Evolutionary conservation across 1,140 invertebrate species (phyloP).

Genomic region (Spodoptera litura): DNA sequence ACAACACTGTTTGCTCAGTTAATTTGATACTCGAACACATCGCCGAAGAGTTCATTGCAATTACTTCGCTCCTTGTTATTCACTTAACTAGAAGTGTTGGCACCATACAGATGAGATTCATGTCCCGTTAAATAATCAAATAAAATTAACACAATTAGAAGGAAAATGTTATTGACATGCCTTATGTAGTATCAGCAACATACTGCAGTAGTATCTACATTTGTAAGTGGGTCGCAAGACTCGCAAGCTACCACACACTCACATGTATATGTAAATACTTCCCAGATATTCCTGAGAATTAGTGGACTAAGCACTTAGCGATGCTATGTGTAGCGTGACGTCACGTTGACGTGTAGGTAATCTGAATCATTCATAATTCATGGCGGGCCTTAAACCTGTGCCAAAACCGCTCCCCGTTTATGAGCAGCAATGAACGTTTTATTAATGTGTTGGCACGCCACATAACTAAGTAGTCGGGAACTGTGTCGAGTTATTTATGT

Average conservation of each 20-base stretch:
- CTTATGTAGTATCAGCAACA: too few species aligned
- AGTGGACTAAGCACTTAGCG: constrained; percentile 25
- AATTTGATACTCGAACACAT: not conserved
- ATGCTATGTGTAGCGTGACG: constrained; percentile 29
- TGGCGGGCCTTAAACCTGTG: constrained; percentile 24
- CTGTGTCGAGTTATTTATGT: constrained; percentile 39
- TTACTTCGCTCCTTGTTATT: too few species aligned
- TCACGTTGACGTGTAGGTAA: constrained; percentile 32
- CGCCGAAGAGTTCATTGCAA: too few species aligned
- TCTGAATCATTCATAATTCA: constrained; percentile 28
- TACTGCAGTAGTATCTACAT: too few species aligned
- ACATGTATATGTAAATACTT: not conserved
- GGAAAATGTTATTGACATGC: too few species aligned
- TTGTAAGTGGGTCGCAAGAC: too few species aligned
- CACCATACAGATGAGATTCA: not conserved
- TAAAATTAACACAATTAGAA: too few species aligned
- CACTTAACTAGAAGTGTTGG: too few species aligned
- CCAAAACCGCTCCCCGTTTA: constrained; percentile 36
- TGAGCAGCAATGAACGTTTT: constrained; percentile 33
- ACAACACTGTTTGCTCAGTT: not conserved
- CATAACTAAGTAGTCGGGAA: constrained; percentile 36
- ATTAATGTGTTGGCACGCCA: constrained; percentile 37
- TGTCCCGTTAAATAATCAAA: not conserved
- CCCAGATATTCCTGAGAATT: constrained; percentile 9
- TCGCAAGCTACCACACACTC: too few species aligned